Evolutionary conservation across 2,888 invertebrate species (phyloP), one percentile per base, ranked within the genome.

Genomic region (Caradrina clavipalpis): DNA sequence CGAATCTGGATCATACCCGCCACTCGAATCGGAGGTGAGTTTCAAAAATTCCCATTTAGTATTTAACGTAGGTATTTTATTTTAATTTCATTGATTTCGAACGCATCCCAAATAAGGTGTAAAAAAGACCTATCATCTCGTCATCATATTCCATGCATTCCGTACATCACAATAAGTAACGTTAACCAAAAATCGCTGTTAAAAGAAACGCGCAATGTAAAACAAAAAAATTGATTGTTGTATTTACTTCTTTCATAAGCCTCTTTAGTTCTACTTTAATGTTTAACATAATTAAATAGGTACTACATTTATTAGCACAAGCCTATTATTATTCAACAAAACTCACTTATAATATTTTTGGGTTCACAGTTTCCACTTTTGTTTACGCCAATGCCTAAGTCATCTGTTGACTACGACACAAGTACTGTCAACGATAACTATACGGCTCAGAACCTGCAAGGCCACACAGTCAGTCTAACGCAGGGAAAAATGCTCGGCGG

Each of bases 401-500:
- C 85, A 0, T 11, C 22, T 2, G 67, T 69, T 31, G 91, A 91
- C 65, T 88, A 82, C 76, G 85, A 88, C 35, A 80, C 84, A 31
- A 80, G 73, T 0, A 79, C 89, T 1, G 76, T 75, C 10, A 78
- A 88, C 39, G 89, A 90, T 49, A 15, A 42, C 0, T 81, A 81
- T 39, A 68, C 89, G 13, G 65, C 75, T 10, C 87, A 88, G 49
- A 82, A 83, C 57, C 56, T 82, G 15, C 58, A 78, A 7, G 58
- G 67, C 3, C 13, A 64, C 0, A 47, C 26, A 1, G 62, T 80
- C 0, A 77, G 77, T 7, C 39, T 89, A 6, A 88, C 90, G 0
- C 61, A 75, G 1, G 93, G 90, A 0, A 89, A 87, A 57, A 87
- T 90, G 85, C 71, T 92, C 0, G 93, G 93, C 3, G 93, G 93